phyloP scores from a whole-genome alignment of 2,797 vertebrate species.

The Novumbra hubbsi region DNA sequence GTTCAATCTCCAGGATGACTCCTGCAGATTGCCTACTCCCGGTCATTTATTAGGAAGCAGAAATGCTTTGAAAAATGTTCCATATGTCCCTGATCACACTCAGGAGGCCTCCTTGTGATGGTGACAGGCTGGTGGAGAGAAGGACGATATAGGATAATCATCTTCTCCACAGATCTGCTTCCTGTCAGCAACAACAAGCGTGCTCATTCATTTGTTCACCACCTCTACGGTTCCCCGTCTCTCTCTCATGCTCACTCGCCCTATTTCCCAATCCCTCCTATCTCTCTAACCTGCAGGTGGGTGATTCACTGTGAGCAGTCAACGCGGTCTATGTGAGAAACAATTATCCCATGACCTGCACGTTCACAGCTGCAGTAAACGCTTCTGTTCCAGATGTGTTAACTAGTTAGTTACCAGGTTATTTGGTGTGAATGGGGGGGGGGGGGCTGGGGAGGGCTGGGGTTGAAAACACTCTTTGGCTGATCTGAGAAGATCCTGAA shows the following conservation, averaged over 20 bases:
- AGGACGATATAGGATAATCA: conserved; percentile 55
- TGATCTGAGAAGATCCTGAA: background rate
- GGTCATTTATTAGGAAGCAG: conserved; percentile 8
- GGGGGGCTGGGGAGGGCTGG: too few relatives aligned
- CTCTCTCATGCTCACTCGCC: conserved; percentile 13
- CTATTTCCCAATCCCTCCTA: conserved; percentile 19
- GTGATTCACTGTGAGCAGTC: background rate
- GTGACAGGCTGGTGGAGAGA: conserved; percentile 51
- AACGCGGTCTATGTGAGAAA: background rate
- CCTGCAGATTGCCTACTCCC: background rate
- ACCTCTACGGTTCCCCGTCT: background rate
- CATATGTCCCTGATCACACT: conserved; percentile 14
- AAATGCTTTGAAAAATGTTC: conserved; percentile 2
- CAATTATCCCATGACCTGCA: background rate
- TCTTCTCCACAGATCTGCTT: conserved; percentile 60
- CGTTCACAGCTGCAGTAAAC: background rate
- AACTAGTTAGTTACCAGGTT: background rate
- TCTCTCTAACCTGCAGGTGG: conserved; percentile 5
- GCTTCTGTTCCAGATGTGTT: background rate
- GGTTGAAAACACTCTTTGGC: background rate
- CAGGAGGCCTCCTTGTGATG: conserved; percentile 42
- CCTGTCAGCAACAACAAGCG: conserved; percentile 59
- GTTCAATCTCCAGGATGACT: background rate
- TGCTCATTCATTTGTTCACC: conserved; percentile 38
- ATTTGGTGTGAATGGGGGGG: background rate